phyloP scores from a whole-genome alignment of 2,888 invertebrate species.

The Hemithea aestivaria region DNA sequence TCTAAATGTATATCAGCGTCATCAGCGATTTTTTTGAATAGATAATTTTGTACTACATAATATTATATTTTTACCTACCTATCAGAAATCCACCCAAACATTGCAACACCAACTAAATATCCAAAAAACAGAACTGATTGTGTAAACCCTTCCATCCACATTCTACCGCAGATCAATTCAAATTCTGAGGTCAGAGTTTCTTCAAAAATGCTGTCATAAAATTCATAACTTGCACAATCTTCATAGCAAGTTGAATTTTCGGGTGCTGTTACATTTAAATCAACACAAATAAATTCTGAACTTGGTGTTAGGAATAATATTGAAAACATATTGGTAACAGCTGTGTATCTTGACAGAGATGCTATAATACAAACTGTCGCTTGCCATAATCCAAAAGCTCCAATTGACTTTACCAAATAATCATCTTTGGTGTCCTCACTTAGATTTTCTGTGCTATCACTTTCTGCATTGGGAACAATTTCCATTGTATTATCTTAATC shows the following conservation, averaged over 20 bases:
- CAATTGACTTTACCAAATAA: constrained; percentile 47
- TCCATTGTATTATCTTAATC: constrained; percentile 26
- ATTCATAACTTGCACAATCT: constrained; percentile 42
- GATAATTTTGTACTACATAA: too few relatives aligned
- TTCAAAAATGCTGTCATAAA: constrained; percentile 38
- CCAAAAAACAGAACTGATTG: constrained; percentile 54
- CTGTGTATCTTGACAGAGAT: constrained; percentile 37
- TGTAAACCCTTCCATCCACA: constrained; percentile 48
- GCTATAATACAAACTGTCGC: constrained; percentile 35
- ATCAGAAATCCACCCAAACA: constrained; percentile 58
- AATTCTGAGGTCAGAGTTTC: constrained; percentile 46
- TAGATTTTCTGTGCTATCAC: constrained; percentile 22
- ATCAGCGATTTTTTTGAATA: too few relatives aligned
- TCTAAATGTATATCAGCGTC: too few relatives aligned
- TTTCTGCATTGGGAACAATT: constrained; percentile 6
- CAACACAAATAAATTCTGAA: constrained; percentile 39
- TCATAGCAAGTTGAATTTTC: constrained; percentile 44
- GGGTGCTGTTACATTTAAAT: constrained; percentile 31
- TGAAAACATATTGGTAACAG: constrained; percentile 45
- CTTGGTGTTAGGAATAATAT: constrained; percentile 46
- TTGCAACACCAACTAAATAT: constrained; percentile 40
- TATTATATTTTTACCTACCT: too few relatives aligned
- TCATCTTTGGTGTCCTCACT: constrained; percentile 34
- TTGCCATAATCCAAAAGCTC: constrained; percentile 52
- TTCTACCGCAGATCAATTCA: constrained; percentile 44